phyloP scores from a whole-genome alignment of 1,140 invertebrate species.

The Sycophaga agraensis region DNA sequence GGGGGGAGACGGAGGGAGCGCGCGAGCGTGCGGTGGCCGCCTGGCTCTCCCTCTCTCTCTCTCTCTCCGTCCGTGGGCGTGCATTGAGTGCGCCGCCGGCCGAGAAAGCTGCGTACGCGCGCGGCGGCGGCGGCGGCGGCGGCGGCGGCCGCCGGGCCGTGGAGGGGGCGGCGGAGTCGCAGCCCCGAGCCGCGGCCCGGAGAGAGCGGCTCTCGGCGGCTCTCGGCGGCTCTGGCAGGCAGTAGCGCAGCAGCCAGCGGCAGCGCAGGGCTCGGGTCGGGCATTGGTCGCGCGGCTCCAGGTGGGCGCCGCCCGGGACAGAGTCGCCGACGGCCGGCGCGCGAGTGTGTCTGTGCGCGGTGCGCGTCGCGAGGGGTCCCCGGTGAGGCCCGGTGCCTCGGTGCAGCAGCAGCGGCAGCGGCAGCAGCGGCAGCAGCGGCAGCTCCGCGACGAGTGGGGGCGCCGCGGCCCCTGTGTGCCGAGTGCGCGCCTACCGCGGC shows the following conservation, averaged over 20 bases:
- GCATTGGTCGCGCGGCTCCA: too few species aligned
- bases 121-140: not conserved
- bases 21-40: too few species aligned
- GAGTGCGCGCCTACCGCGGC: too few species aligned
- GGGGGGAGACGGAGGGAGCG: not conserved
- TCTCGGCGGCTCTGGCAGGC: conserved; percentile 3
- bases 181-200: too few species aligned
- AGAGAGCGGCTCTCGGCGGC: too few species aligned
- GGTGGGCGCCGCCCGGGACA: too few species aligned
- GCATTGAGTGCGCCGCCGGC: not conserved
- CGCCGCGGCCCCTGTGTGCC: too few species aligned
- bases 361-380: not conserved
- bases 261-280: conserved; percentile 34
- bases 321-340: not conserved
- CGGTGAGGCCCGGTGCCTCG: too few species aligned
- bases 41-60: too few species aligned
- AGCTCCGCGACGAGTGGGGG: not conserved
- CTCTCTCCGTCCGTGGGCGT: too few species aligned
- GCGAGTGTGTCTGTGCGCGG: not conserved
- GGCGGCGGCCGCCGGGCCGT: not conserved
- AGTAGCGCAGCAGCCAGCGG: conserved; percentile 30
- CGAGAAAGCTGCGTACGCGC: not conserved
- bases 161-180: not conserved
- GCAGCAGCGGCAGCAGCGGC: not conserved
- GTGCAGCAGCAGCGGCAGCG: not conserved